Percentiles rank a stretch among this genome's conserved stretches.
phyloP scores from a whole-genome alignment of 2,113 vertebrate genomes.

The Eolophus roseicapilla region DNA sequence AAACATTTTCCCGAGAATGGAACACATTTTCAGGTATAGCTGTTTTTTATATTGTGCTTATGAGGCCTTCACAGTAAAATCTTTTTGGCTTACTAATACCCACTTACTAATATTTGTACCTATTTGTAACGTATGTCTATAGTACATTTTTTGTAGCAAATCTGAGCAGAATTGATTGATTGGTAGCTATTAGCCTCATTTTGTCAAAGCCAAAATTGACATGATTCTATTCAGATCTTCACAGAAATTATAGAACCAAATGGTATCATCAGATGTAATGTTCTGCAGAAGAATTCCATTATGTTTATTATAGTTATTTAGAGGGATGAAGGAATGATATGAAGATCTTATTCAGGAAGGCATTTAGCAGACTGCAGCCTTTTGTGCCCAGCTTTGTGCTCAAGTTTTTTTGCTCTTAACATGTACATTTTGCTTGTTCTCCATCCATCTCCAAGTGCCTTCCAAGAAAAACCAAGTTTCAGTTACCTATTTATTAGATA shows the following conservation, averaged over 20 bases:
- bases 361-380: neutral
- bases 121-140: neutral
- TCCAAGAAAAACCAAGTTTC: neutral
- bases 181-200: neutral
- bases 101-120: neutral
- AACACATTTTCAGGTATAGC: neutral
- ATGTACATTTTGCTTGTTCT: neutral
- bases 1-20: neutral
- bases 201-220: neutral
- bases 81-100: neutral
- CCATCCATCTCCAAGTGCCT: neutral
- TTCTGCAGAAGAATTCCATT: neutral
- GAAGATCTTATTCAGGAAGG: neutral
- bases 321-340: neutral
- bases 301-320: conserved; percentile 7
- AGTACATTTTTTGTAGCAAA: neutral
- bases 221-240: neutral
- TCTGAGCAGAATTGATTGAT: neutral
- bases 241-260: neutral
- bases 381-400: neutral
- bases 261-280: neutral
- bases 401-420: neutral
- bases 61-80: neutral
- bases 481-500: neutral
- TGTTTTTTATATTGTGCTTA: rapidly evolving